phyloP scores from a whole-genome alignment of 2,797 vertebrate species.

The Sebastes vulpes region DNA sequence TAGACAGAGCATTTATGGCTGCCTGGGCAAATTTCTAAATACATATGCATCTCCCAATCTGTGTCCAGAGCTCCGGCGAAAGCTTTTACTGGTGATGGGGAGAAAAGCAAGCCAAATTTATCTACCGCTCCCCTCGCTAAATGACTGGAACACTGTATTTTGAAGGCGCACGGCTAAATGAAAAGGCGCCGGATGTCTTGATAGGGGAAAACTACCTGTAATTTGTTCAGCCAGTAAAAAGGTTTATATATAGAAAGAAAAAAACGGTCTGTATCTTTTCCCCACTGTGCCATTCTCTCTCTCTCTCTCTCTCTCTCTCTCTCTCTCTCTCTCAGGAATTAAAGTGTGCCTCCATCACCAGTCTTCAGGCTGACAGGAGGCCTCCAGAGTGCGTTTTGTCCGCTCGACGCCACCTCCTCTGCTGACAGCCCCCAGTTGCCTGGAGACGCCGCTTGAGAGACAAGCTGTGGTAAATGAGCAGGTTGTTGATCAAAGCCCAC shows the following conservation, averaged over 20 bases:
- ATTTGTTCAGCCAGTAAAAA: slow-evolving; percentile 82
- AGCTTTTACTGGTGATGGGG: slow-evolving; percentile 54
- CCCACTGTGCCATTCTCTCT: not conserved
- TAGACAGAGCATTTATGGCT: slow-evolving; percentile 53
- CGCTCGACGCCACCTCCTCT: slow-evolving; percentile 63
- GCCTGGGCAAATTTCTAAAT: slow-evolving; percentile 38
- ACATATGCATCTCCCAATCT: slow-evolving; percentile 41
- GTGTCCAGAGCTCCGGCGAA: slow-evolving; percentile 8
- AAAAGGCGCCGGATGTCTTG: slow-evolving; percentile 55
- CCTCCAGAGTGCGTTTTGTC: slow-evolving; percentile 78
- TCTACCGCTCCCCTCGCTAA: slow-evolving; percentile 23
- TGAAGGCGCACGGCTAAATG: slow-evolving; percentile 43
- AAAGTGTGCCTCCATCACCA: slow-evolving; percentile 56
- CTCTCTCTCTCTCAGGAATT: slow-evolving; percentile 34
- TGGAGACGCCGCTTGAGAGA: slow-evolving; percentile 82
- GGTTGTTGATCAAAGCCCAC: slow-evolving; percentile 81
- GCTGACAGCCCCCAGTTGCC: slow-evolving; percentile 82
- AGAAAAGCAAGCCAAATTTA: slow-evolving; percentile 15
- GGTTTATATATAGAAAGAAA: slow-evolving; percentile 76
- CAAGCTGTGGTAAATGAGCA: slow-evolving; percentile 74
- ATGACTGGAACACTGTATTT: slow-evolving; percentile 35
- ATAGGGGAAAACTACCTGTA: slow-evolving; percentile 75
- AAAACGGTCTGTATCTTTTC: slow-evolving; percentile 9
- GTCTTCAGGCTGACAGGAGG: slow-evolving; percentile 75
- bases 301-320: not conserved